Conservation (phyloP, 2,113 vertebrate species). For the Leptobrachium leishanense region DNA sequence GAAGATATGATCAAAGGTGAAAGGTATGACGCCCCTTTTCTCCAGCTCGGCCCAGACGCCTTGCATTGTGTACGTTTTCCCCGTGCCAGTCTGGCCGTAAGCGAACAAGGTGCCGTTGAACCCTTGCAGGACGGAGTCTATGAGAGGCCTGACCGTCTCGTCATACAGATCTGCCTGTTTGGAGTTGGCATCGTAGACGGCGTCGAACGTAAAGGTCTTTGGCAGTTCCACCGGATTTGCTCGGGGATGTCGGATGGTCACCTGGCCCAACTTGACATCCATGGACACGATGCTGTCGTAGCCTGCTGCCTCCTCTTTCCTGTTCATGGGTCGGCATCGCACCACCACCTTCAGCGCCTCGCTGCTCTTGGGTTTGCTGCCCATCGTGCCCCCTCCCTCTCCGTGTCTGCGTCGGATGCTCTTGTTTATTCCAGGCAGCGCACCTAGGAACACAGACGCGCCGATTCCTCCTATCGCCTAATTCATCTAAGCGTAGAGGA, state of each 20-base stretch:
- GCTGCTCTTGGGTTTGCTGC: slow-evolving; percentile 70
- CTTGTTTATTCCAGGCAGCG: slow-evolving; percentile 19
- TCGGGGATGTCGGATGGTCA: slow-evolving; percentile 83
- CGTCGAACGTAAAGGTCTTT: slow-evolving; percentile 93
- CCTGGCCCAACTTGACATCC: slow-evolving; percentile 87
- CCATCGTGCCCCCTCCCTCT: slow-evolving; percentile 55
- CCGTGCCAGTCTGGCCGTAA: slow-evolving; percentile 93
- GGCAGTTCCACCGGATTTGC: slow-evolving; percentile 77
- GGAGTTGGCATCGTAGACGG: slow-evolving; percentile 84
- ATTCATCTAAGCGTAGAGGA: background rate
- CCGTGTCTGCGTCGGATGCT: background rate
- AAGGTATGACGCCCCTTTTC: slow-evolving; percentile 84
- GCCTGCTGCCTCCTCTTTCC: slow-evolving; percentile 74
- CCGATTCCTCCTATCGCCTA: slow-evolving; percentile 2
- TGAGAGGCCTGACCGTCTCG: slow-evolving; percentile 86
- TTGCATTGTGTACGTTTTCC: slow-evolving; percentile 95
- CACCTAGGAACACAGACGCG: slow-evolving; percentile 15
- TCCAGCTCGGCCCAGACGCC: slow-evolving; percentile 82
- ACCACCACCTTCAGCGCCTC: slow-evolving; percentile 93
- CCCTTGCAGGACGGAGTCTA: slow-evolving; percentile 86
- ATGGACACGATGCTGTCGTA: slow-evolving; percentile 79
- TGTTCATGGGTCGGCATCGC: slow-evolving; percentile 85
- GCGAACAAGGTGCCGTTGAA: slow-evolving; percentile 94
- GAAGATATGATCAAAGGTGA: slow-evolving; percentile 92
- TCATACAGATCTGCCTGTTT: slow-evolving; percentile 88